These are phyloP conservation scores for Stenoptilia bipunctidactyla DNA, from an alignment of 2,888 invertebrate species.

Conservation along the genomic window DNA sequence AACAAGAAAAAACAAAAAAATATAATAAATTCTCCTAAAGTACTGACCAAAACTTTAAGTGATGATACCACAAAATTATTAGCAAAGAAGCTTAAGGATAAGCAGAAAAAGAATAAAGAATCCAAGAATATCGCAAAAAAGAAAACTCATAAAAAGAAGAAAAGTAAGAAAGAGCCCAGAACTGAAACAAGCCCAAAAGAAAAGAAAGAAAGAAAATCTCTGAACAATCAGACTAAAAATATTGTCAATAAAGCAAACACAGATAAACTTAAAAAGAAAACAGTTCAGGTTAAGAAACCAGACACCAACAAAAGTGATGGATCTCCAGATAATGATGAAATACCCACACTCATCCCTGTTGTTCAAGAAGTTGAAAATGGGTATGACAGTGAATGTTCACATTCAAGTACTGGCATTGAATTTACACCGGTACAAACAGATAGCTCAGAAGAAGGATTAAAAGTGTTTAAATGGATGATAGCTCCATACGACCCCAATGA, in stretches of 20 bases:
- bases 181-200: too few species aligned
- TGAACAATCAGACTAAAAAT: too few species aligned
- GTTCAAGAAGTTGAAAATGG: slow-evolving; percentile 5
- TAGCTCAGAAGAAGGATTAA: slow-evolving; percentile 73
- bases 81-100: slow-evolving; percentile 35
- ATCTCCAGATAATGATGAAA: slow-evolving; percentile 23
- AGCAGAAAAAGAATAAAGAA: slow-evolving; percentile 23
- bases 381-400: slow-evolving; percentile 21
- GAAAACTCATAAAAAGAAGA: slow-evolving; percentile 6
- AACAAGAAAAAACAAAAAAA: slow-evolving; percentile 26
- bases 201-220: too few species aligned
- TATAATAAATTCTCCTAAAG: slow-evolving; percentile 22
- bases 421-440: slow-evolving; percentile 50
- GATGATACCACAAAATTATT: slow-evolving; percentile 24
- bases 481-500: slow-evolving; percentile 73
- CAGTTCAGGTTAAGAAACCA: slow-evolving; percentile 21
- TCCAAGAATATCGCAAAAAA: background rate
- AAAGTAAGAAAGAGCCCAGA: background rate
- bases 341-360: slow-evolving; percentile 25
- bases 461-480: slow-evolving; percentile 80
- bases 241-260: slow-evolving; percentile 26
- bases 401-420: slow-evolving; percentile 31
- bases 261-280: slow-evolving; percentile 43
- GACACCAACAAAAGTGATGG: slow-evolving; percentile 7
- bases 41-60: slow-evolving; percentile 20